These are phyloP conservation scores for Nephrotoma flavescens DNA, from an alignment of 2,888 invertebrate genomes.

Conservation along the genomic window DNA sequence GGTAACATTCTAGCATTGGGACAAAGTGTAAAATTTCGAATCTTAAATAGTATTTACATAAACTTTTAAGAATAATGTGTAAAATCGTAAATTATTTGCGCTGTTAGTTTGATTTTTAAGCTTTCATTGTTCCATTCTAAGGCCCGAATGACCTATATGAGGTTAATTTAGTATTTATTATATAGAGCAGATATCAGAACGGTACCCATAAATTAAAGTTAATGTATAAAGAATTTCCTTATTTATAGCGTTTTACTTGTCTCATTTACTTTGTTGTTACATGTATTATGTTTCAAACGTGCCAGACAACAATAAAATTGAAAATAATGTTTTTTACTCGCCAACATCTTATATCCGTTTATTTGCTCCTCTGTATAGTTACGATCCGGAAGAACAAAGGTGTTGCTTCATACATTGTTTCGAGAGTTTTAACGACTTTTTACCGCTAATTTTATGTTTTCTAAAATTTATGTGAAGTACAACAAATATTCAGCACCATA, in stretches of 20 bases:
- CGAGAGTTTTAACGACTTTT: not conserved
- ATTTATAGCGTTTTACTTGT: not conserved
- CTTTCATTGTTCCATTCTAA: not conserved
- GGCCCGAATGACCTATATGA: not conserved
- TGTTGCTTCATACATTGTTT: not conserved
- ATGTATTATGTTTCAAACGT: not conserved
- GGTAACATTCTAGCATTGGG: no score
- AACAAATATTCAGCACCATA: no score
- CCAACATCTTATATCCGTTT: not conserved
- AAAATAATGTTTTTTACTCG: not conserved
- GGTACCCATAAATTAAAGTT: not conserved
- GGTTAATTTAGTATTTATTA: not conserved
- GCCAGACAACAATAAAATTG: not conserved
- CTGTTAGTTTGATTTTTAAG: not conserved
- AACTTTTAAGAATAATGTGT: not conserved
- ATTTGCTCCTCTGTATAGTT: not conserved
- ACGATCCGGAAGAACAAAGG: not conserved
- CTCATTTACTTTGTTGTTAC: not conserved
- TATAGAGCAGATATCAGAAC: not conserved
- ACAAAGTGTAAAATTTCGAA: no score
- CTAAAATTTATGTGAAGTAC: no score
- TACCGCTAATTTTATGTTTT: not conserved
- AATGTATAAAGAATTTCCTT: not conserved
- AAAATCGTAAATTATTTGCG: not conserved
- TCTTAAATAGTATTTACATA: no score